Evolutionary conservation across 2,113 vertebrate species (phyloP).

Genomic region (Microtus richardsoni): DNA sequence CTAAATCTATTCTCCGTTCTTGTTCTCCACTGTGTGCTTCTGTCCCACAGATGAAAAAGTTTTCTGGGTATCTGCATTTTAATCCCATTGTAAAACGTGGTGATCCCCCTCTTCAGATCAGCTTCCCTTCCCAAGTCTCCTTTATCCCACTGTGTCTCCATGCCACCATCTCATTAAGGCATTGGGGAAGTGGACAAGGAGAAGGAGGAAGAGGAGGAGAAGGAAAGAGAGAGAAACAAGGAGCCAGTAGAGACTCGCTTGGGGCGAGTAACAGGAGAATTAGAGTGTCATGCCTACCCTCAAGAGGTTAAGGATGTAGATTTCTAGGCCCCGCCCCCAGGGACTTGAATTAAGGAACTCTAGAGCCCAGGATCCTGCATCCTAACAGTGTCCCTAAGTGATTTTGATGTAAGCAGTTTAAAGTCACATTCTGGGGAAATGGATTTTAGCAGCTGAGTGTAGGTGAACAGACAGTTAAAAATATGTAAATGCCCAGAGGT

Average conservation of each 20-base stretch:
- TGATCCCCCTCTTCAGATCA: background rate
- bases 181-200: background rate
- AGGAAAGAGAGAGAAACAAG: background rate
- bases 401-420: conserved; percentile 34
- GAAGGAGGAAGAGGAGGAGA: background rate
- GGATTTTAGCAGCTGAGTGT: conserved; percentile 43
- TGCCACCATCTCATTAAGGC: conserved; percentile 28
- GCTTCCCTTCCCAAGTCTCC: conserved; percentile 12
- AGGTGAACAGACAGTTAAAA: conserved; percentile 68
- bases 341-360: conserved; percentile 48
- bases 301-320: conserved; percentile 28
- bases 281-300: conserved; percentile 40
- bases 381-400: conserved; percentile 17
- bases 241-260: background rate
- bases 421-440: conserved; percentile 52
- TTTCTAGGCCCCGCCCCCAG: conserved; percentile 52
- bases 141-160: conserved; percentile 17
- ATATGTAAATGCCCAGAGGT: conserved; percentile 67
- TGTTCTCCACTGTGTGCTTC: background rate
- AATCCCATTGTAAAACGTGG: background rate
- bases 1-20: background rate
- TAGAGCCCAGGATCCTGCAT: conserved; percentile 42
- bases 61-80: background rate
- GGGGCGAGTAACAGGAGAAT: background rate
- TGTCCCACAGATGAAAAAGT: background rate